Conservation (phyloP, 2,113 vertebrate genomes). For the Macquaria ambigua region DNA sequence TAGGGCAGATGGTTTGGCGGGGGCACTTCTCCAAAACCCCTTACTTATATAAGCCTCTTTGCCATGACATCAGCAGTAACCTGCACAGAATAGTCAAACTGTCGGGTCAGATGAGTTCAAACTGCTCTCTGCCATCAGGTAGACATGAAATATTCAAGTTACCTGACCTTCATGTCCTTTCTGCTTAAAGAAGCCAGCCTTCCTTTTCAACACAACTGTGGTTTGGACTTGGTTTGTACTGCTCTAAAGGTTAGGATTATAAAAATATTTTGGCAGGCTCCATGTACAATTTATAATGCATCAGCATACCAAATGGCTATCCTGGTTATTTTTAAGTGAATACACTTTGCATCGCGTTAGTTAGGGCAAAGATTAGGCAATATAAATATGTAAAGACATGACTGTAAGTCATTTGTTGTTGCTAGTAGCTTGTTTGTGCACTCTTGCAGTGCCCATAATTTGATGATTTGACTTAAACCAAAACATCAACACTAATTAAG, state of each 20-base stretch:
- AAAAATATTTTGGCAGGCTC: slow-evolving; percentile 16
- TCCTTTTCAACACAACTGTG: not conserved
- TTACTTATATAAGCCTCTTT: slow-evolving; percentile 52
- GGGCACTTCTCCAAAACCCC: slow-evolving; percentile 2
- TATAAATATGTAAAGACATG: not conserved
- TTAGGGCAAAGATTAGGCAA: not conserved
- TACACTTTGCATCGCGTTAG: not conserved
- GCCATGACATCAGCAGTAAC: slow-evolving; percentile 56
- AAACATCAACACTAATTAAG: not conserved
- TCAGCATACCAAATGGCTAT: not conserved
- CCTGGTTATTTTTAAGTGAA: not conserved
- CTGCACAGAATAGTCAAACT: slow-evolving; percentile 1
- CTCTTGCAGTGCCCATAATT: not conserved
- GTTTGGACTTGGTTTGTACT: not conserved
- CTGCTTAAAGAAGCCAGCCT: slow-evolving; percentile 14
- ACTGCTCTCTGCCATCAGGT: slow-evolving; percentile 24
- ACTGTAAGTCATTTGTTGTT: not conserved
- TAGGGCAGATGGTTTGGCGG: slow-evolving; percentile 58
- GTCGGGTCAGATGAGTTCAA: slow-evolving; percentile 38
- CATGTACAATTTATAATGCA: not conserved
- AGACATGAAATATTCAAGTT: slow-evolving; percentile 58
- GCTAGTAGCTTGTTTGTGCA: not conserved
- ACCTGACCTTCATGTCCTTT: slow-evolving; percentile 7
- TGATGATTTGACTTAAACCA: not conserved
- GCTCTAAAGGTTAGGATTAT: not conserved